Conservation (phyloP, 2,113 vertebrate genomes). For the Desmodus rotundus region DNA sequence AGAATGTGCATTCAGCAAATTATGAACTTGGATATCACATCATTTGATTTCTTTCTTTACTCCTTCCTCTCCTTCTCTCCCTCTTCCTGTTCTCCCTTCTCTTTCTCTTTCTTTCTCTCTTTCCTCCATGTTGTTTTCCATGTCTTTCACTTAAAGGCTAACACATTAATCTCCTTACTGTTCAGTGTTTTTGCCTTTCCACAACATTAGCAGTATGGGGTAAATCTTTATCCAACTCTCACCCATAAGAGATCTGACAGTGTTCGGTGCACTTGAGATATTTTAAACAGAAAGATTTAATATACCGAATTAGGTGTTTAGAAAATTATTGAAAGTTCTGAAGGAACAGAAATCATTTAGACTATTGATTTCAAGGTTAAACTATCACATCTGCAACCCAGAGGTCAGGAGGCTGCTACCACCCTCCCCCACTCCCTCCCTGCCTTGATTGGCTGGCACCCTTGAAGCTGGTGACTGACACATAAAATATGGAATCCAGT, state of each 20-base stretch:
- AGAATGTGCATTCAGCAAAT: constrained; percentile 1
- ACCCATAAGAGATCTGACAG: not conserved
- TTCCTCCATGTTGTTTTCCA: not conserved
- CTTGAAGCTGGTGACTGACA: not conserved
- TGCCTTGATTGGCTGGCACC: not conserved
- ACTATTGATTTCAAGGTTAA: not conserved
- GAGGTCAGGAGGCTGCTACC: not conserved
- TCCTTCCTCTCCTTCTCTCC: not conserved
- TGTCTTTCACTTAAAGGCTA: not conserved
- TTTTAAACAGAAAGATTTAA: not conserved
- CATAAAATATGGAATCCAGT: not conserved
- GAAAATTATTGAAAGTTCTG: not conserved
- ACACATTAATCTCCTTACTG: not conserved
- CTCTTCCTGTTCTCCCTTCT: not conserved
- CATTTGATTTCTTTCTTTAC: not conserved
- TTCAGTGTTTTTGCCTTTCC: not conserved
- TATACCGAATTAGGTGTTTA: not conserved
- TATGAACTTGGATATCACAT: not conserved
- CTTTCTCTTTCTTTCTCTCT: not conserved
- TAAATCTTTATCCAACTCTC: not conserved
- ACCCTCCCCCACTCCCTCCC: accelerated
- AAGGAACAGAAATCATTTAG: not conserved
- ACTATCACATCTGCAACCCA: not conserved
- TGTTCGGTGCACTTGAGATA: not conserved
- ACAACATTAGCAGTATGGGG: not conserved